phyloP scores from a whole-genome alignment of 1,140 invertebrate species.

The Rhopalosiphum padi region DNA sequence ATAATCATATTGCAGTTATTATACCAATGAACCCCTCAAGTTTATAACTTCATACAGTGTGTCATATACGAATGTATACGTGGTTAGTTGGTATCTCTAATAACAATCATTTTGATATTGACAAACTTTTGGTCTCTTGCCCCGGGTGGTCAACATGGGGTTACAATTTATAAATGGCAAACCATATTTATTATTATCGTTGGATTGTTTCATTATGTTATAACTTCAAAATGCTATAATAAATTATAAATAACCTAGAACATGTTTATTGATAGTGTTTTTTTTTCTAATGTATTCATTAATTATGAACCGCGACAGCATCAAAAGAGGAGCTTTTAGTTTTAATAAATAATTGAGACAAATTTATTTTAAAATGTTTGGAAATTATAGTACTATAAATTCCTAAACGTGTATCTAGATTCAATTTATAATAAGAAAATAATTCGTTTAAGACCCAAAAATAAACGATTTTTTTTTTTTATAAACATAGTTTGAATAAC shows the following conservation, averaged over 20 bases:
- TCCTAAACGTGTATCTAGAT: not conserved
- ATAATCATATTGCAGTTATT: not conserved
- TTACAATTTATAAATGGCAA: slow-evolving; percentile 27
- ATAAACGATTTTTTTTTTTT: not conserved
- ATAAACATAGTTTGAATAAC: not conserved
- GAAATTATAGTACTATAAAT: not conserved
- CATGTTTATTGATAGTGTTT: slow-evolving; percentile 5
- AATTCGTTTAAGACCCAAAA: not conserved
- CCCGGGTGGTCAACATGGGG: not conserved
- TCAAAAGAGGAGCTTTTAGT: not conserved
- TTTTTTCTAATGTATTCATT: slow-evolving; percentile 9
- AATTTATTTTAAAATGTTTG: not conserved
- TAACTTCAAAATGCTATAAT: not conserved
- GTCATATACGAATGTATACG: not conserved
- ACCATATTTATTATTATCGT: slow-evolving; percentile 31
- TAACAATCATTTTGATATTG: slow-evolving; percentile 45
- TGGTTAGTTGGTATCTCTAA: slow-evolving; percentile 27
- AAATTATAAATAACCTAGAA: not conserved
- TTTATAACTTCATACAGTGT: not conserved
- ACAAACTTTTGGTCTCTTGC: slow-evolving; percentile 32
- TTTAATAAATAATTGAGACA: not conserved
- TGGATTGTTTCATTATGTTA: not conserved
- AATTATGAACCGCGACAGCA: not conserved
- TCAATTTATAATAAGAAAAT: not conserved
- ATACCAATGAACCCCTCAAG: not conserved